Percentiles rank a stretch among this genome's conserved stretches.
These are phyloP conservation scores for Heliothis virescens DNA, from an alignment of 1,140 invertebrate species.

Conservation along the genomic window DNA sequence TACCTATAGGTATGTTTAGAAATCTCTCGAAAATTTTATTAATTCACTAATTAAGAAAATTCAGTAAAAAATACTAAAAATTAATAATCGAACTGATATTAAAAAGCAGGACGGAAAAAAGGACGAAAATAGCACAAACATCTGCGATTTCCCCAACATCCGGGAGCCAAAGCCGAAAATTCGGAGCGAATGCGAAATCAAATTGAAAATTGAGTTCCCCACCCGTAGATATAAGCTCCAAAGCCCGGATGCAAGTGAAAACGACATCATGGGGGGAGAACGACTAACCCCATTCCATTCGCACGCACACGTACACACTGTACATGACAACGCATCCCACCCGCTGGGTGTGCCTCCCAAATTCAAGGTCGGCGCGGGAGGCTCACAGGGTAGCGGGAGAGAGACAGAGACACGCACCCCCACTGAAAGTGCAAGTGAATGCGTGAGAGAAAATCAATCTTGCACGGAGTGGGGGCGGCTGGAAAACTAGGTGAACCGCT, in stretches of 20 bases:
- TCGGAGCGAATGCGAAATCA: conserved; percentile 60
- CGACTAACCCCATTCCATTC: conserved; percentile 80
- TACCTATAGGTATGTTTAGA: too few species aligned
- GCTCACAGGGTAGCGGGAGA: conserved; percentile 57
- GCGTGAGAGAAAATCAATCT: conserved; percentile 83
- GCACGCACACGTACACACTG: conserved; percentile 62
- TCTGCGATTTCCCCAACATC: conserved; percentile 47
- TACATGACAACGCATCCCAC: conserved; percentile 65
- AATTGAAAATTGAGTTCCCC: conserved; percentile 66
- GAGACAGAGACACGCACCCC: conserved; percentile 69
- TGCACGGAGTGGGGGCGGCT: conserved; percentile 73
- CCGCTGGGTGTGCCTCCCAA: conserved; percentile 60
- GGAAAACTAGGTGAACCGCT: conserved; percentile 83
- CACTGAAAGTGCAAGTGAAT: conserved; percentile 81
- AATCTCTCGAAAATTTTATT: too few species aligned
- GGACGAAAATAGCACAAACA: conserved; percentile 35
- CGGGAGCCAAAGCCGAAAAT: conserved; percentile 56
- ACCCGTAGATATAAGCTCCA: conserved; percentile 52
- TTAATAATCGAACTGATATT: conserved; percentile 12
- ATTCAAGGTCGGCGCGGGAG: conserved; percentile 79
- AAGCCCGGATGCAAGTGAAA: conserved; percentile 81
- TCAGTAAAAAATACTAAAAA: conserved; percentile 12
- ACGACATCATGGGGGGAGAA: conserved; percentile 64
- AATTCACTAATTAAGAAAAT: background rate
- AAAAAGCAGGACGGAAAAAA: conserved; percentile 29